Evolutionary conservation across 2,888 invertebrate species (phyloP).

Genomic region (Diarsia brunnea): DNA sequence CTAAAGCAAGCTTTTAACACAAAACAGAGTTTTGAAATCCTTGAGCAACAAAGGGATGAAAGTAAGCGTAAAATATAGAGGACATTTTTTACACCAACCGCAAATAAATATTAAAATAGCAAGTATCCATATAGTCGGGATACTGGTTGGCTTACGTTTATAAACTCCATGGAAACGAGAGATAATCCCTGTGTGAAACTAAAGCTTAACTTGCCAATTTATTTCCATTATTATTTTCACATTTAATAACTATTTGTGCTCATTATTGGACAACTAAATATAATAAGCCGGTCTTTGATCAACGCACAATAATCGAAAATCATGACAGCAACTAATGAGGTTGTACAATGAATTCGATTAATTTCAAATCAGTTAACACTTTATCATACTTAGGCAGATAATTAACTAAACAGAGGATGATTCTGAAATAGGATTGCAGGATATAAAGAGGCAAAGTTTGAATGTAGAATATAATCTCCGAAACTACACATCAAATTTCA

Average conservation of each 20-base stretch:
- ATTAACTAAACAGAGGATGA: neutral
- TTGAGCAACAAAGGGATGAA: neutral
- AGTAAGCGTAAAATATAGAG: neutral
- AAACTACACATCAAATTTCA: too few relatives aligned
- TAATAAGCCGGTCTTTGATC: conserved; percentile 5
- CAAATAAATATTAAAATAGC: conserved; percentile 37
- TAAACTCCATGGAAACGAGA: conserved; percentile 17
- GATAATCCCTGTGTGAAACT: conserved; percentile 33
- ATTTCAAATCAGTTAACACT: conserved; percentile 6
- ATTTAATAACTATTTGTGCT: conserved; percentile 34
- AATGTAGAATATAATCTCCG: too few relatives aligned
- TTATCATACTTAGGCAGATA: conserved; percentile 5
- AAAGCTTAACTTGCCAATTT: conserved; percentile 40
- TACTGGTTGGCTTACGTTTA: conserved; percentile 39
- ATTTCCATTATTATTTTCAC: conserved; percentile 47
- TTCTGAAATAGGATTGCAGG: neutral
- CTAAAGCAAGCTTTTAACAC: neutral
- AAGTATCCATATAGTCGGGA: neutral
- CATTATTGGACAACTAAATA: conserved; percentile 36
- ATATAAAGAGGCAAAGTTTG: too few relatives aligned
- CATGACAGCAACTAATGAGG: conserved; percentile 25
- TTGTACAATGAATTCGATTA: conserved; percentile 12
- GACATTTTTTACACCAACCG: conserved; percentile 1
- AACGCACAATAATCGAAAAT: conserved; percentile 36
- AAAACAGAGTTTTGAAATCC: neutral